Conservation (phyloP, 2,797 vertebrate species). For the Eurystomus glaucurus region DNA sequence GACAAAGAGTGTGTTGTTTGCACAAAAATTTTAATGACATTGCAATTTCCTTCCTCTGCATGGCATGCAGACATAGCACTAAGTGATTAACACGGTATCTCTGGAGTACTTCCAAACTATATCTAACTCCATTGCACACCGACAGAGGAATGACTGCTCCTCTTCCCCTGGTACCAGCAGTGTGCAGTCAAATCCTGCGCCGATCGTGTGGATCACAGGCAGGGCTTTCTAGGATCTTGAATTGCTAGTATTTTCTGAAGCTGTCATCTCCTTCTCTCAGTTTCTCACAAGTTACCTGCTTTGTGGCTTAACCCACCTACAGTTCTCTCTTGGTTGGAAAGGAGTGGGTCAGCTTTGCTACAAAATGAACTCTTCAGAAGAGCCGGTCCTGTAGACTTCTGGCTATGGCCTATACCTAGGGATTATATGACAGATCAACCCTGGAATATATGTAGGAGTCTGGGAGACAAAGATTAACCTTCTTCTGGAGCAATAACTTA, state of each 20-base stretch:
- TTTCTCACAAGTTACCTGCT: not conserved
- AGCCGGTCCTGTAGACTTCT: not conserved
- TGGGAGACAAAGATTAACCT: not conserved
- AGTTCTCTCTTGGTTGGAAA: not conserved
- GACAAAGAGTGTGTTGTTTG: conserved; percentile 11
- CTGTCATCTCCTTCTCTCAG: not conserved
- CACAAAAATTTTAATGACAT: conserved; percentile 30
- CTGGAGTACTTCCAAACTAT: conserved; percentile 15
- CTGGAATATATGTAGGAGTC: accelerated
- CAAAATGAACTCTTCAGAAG: not conserved
- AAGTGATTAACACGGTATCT: conserved; percentile 34
- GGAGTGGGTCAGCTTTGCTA: not conserved
- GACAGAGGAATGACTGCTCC: not conserved
- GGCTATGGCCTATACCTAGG: not conserved
- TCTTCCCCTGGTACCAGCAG: not conserved
- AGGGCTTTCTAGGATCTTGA: not conserved
- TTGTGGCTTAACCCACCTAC: not conserved
- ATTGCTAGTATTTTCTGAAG: not conserved
- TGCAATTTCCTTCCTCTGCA: conserved; percentile 20
- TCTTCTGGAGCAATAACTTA: not conserved
- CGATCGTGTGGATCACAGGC: not conserved
- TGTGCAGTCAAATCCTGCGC: not conserved
- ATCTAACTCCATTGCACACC: not conserved
- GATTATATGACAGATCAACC: not conserved
- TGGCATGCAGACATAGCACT: not conserved